Evolutionary conservation across 2,797 vertebrate genomes (phyloP), one percentile per base, ranked within the genome.

Genomic region (Parauchenoglanis ngamensis): DNA sequence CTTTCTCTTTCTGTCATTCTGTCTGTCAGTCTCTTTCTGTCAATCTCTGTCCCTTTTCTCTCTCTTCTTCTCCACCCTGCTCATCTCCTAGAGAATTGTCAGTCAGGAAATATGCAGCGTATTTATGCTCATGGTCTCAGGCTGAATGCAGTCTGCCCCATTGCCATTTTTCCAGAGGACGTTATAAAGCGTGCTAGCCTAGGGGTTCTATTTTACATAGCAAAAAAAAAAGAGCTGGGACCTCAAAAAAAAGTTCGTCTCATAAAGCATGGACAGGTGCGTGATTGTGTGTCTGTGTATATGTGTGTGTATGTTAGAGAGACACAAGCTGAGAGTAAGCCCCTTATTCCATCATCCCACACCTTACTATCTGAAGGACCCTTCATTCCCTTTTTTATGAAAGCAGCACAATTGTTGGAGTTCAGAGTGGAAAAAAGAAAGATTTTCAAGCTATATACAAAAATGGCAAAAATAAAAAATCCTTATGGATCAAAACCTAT

Each of bases 71-170:
- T 84, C 83, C 59, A 49, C 59, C 4, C 44, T 65, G 79, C 59
- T 46, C 57, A 28, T 28, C 59, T 82, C 79, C 1, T 17, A 49
- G 25, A 82, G 79, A 65, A 65, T 19, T n/a, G 44, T 49, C 57
- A 82, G 59, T 65, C 35, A 28, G 25, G 75, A 31, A 13, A 28
- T 65, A 82, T 49, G 79, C 35, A 1, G 57, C 46, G 57, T 59
- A 17, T 63, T 44, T 17, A 63, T 81, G 40, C 79, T 65, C 79
- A 25, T 17, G 21, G 17, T 35, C 49, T 77, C 17, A 31, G 76
- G 17, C 52, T 56, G 52, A 57, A 78, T 78, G 76, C 52, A 80
- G 23, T 80, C 40, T 82, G 25, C 49, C 79, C 79, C 59, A 28
- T 0, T 82, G 49, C 25, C 49, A 54, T 79, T 57, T 35, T 31